Percentiles rank a stretch among this genome's conserved stretches.
phyloP scores from a whole-genome alignment of 2,797 vertebrate species.

The Premnoplex brunnescens region DNA sequence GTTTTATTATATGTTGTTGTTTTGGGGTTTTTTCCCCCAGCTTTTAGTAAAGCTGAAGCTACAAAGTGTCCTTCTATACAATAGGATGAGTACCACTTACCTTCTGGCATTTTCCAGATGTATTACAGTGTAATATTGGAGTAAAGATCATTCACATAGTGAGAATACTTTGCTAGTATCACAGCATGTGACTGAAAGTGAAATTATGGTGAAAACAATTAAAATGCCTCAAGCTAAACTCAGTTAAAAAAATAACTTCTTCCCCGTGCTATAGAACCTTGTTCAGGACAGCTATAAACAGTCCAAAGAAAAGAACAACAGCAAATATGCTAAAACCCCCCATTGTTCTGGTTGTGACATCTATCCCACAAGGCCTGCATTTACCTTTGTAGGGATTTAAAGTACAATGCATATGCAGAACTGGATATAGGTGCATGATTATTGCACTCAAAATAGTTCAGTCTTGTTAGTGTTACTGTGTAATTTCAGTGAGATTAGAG shows the following conservation, averaged over 20 bases:
- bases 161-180: background rate
- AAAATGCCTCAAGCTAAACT: background rate
- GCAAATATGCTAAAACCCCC: background rate
- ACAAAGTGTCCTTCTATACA: background rate
- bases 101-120: background rate
- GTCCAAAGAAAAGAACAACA: background rate
- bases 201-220: background rate
- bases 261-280: background rate
- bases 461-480: background rate
- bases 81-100: background rate
- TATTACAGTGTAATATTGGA: background rate
- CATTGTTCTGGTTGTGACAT: background rate
- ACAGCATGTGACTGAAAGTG: background rate
- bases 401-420: background rate
- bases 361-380: background rate
- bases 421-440: background rate
- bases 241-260: background rate
- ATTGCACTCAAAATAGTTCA: background rate
- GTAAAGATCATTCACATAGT: background rate
- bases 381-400: background rate
- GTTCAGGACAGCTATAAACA: background rate
- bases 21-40: fast-evolving
- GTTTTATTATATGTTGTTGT: background rate
- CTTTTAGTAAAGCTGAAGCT: background rate
- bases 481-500: background rate